Base-by-base conservation (phyloP, 2,113 vertebrate species). In the Zosterops pallidus region DNA sequence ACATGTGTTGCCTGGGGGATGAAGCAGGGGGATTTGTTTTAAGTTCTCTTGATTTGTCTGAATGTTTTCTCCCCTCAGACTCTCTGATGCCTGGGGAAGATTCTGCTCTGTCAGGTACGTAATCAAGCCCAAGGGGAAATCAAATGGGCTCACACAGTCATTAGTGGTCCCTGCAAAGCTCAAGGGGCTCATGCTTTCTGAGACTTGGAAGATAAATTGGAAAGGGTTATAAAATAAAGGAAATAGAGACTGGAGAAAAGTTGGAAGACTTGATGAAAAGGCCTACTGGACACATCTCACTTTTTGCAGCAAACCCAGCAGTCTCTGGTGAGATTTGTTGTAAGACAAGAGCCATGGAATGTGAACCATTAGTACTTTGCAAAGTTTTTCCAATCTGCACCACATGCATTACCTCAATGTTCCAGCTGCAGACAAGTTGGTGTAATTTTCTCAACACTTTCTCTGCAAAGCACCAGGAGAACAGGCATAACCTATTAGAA, bases 81-180 rank as follows among this genome's bases (percentile, higher is more conserved):
- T 68, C 70, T 63, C 23, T 88, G 52, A 92, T 41, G 47, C 75
- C 49, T 90, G 47, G 79, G 86, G 88, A 93, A 90, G 64, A 21
- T 89, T 86, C 69, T 96, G 85, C 56, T 92, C 71, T 64, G 56
- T 56, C 72, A 75, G 72, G 56, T 83, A n/a, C 0, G 0, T 57
- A 89, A 83, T 76, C 88, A 81, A 83, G 79, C 76, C 82, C 67
- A 80, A 70, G 41, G 55, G 82, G 29, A 88, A 79, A 89, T 53
- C 6, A 3, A 77, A 79, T 46, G 28, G 33, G 33, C 49, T 92
- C 11, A 90, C 50, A 53, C 31, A 18, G 37, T 75, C 87, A 71
- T 88, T 75, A 94, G 28, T 89, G 80, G 49, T 68, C 86, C 72
- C 79, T n/a, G 56, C 57, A 92, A 92, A 92, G 49, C 71, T 82